Conservation (phyloP, 2,797 vertebrate species). For the Malurus splendens region DNA sequence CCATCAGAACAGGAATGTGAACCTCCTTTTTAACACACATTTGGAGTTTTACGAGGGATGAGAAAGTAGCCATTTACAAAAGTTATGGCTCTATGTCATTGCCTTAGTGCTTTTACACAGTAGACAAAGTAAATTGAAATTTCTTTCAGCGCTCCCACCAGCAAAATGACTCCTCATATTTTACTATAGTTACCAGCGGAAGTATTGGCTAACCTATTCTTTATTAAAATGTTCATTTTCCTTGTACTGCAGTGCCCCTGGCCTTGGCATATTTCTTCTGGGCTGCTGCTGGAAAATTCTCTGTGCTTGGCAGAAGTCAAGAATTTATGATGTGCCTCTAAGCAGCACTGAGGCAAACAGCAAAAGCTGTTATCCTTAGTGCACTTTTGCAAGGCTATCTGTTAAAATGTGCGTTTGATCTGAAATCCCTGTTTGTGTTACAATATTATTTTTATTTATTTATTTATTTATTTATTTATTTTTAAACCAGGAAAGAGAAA, state of each 20-base stretch:
- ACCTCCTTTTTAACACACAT: neutral
- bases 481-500: neutral
- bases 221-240: slow-evolving; percentile 60
- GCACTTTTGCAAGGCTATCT: neutral
- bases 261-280: slow-evolving; percentile 58
- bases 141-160: slow-evolving; percentile 31
- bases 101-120: slow-evolving; percentile 8
- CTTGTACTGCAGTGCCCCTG: slow-evolving; percentile 38
- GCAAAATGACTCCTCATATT: slow-evolving; percentile 45
- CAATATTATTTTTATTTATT: neutral
- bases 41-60: neutral
- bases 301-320: slow-evolving; percentile 60
- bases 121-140: slow-evolving; percentile 41
- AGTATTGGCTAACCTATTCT: slow-evolving; percentile 47
- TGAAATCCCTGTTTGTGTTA: neutral
- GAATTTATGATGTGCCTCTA: slow-evolving; percentile 62
- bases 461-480: neutral
- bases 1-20: neutral
- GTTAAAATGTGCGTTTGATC: slow-evolving; percentile 29
- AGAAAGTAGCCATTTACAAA: neutral
- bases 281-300: slow-evolving; percentile 39
- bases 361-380: slow-evolving; percentile 40
- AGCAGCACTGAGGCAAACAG: slow-evolving; percentile 43
- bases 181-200: slow-evolving; percentile 44
- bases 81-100: neutral